A percentile compares a stretch with the other conserved stretches of the same genome.
Conservation (phyloP, 2,888 invertebrate species). For the Aricia artaxerxes region DNA sequence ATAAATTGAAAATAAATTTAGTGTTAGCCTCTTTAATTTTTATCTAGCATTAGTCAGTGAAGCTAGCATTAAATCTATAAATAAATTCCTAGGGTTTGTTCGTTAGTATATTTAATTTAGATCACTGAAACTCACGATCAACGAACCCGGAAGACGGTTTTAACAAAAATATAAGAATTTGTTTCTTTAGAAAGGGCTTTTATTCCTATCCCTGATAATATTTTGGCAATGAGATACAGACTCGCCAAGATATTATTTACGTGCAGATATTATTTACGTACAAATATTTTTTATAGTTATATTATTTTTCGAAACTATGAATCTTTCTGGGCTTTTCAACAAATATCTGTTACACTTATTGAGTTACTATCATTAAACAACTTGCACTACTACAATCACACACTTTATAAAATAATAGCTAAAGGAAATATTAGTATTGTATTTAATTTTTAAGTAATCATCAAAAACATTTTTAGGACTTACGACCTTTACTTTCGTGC, state of each 20-base stretch:
- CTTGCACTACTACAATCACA: too few species aligned
- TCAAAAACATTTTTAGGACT: too few species aligned
- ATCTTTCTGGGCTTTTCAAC: too few species aligned
- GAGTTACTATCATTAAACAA: too few species aligned
- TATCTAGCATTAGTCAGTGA: slow-evolving; percentile 14
- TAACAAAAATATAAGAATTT: not conserved
- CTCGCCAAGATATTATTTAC: too few species aligned
- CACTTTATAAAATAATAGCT: too few species aligned
- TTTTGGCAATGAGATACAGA: not conserved
- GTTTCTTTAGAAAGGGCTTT: not conserved
- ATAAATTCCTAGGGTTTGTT: slow-evolving; percentile 29
- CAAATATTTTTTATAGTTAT: too few species aligned
- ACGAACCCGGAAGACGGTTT: slow-evolving; percentile 13
- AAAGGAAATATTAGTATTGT: too few species aligned
- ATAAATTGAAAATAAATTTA: slow-evolving; percentile 2
- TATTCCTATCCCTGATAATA: not conserved
- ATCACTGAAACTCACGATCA: not conserved
- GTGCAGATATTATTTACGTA: not conserved
- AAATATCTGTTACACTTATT: too few species aligned
- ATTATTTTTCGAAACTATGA: too few species aligned
- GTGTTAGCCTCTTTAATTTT: not conserved
- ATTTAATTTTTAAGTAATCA: too few species aligned
- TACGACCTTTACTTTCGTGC: too few species aligned
- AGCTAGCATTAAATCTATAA: slow-evolving; percentile 25
- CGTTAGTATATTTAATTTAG: slow-evolving; percentile 28